These are phyloP conservation scores for Aleiodes testaceus DNA, from an alignment of 2,888 invertebrate genomes.

Conservation along the genomic window DNA sequence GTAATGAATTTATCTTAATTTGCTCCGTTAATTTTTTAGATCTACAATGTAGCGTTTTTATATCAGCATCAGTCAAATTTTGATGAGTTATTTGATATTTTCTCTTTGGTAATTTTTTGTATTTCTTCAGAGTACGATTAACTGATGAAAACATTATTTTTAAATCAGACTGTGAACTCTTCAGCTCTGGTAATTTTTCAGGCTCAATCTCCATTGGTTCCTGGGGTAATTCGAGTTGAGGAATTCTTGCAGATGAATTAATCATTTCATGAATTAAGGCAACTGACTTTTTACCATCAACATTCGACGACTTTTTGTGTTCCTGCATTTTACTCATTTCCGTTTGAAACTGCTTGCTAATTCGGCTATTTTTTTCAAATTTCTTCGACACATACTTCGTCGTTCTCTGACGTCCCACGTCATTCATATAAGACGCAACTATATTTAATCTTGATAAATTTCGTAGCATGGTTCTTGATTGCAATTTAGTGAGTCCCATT, in stretches of 20 bases:
- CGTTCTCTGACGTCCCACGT: slow-evolving; percentile 76
- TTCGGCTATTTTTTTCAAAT: slow-evolving; percentile 62
- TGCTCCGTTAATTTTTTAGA: background rate
- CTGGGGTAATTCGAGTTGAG: background rate
- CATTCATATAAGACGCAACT: slow-evolving; percentile 75
- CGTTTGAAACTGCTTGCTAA: slow-evolving; percentile 63
- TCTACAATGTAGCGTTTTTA: background rate
- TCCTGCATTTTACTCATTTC: slow-evolving; percentile 68
- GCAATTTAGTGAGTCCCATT: slow-evolving; percentile 72
- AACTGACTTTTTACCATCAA: slow-evolving; percentile 36
- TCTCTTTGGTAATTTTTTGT: background rate
- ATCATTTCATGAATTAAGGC: background rate
- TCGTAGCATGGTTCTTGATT: slow-evolving; percentile 74
- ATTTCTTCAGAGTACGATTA: slow-evolving; percentile 28
- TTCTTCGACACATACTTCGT: slow-evolving; percentile 72
- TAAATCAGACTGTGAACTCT: background rate
- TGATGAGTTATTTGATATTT: slow-evolving; percentile 15
- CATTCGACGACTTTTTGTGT: slow-evolving; percentile 53
- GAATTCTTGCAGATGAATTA: background rate
- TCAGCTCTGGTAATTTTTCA: background rate
- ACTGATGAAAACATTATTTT: slow-evolving; percentile 21
- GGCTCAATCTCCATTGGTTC: background rate
- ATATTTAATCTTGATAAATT: slow-evolving; percentile 71
- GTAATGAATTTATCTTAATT: background rate
- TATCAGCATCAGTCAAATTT: slow-evolving; percentile 1